Conservation (phyloP, 2,797 vertebrate species). For the Balearica regulorum region DNA sequence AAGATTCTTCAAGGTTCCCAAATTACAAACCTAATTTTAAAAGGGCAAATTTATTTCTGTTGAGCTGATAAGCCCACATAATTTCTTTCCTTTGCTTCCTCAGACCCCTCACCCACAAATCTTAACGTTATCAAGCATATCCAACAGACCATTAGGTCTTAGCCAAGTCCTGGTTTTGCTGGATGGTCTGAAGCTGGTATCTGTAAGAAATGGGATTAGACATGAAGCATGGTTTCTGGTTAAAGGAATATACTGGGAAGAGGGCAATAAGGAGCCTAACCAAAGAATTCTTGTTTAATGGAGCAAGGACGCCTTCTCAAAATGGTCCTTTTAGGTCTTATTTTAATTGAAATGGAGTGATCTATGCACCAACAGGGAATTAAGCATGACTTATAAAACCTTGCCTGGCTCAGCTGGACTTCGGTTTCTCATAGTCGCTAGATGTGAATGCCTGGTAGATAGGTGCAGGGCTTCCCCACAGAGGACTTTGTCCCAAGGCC, state of each 20-base stretch:
- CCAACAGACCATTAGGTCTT: neutral
- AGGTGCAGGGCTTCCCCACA: neutral
- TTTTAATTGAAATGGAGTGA: neutral
- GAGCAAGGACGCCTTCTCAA: neutral
- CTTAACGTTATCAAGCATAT: neutral
- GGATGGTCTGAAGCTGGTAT: neutral
- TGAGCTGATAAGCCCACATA: neutral
- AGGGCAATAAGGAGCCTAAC: neutral
- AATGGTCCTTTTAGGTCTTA: neutral
- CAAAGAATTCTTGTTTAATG: neutral
- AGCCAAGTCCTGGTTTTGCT: neutral
- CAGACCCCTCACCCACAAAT: neutral
- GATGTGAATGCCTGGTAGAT: neutral
- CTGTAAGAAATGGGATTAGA: neutral
- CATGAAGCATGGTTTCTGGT: neutral
- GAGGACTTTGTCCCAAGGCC: neutral
- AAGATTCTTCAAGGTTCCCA: neutral
- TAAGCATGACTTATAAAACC: neutral
- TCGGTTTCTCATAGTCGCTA: neutral
- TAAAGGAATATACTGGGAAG: neutral
- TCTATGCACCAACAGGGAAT: neutral
- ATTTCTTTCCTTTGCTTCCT: neutral
- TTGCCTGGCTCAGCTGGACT: neutral
- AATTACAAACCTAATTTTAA: neutral
- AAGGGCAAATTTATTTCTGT: neutral